These are phyloP conservation scores for Erythrocercus mccallii DNA, from an alignment of 2,113 vertebrate species.

Conservation along the genomic window DNA sequence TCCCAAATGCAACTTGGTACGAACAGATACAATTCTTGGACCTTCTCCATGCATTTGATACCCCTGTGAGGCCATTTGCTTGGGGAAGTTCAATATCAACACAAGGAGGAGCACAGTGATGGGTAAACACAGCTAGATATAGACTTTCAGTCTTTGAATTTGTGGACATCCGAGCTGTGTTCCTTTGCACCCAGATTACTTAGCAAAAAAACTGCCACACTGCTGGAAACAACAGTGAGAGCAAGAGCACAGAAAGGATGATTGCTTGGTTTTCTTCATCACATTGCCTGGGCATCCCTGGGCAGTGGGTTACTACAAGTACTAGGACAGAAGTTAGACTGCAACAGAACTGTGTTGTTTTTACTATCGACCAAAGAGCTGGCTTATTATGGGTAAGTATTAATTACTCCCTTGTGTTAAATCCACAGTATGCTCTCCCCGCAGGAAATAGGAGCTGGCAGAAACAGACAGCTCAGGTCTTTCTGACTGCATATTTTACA, in stretches of 20 bases:
- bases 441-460: not conserved
- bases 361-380: not conserved
- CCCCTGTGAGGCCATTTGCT: not conserved
- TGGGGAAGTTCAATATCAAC: not conserved
- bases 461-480: not conserved
- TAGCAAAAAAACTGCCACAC: not conserved
- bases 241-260: not conserved
- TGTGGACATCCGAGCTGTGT: not conserved
- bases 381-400: not conserved
- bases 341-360: not conserved
- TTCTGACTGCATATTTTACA: not conserved
- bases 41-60: not conserved
- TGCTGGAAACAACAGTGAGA: rapidly evolving
- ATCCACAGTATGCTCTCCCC: not conserved
- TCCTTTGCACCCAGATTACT: not conserved
- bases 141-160: not conserved
- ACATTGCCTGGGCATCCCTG: rapidly evolving
- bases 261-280: not conserved
- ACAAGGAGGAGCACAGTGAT: not conserved
- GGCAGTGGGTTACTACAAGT: not conserved
- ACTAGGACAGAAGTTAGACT: not conserved
- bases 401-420: not conserved
- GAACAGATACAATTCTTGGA: not conserved
- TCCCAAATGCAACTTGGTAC: not conserved
- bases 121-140: not conserved